A percentile compares a stretch with the other conserved stretches of the same genome.
Evolutionary conservation across 2,113 vertebrate species (phyloP).

Genomic region (Carassius carassius): DNA sequence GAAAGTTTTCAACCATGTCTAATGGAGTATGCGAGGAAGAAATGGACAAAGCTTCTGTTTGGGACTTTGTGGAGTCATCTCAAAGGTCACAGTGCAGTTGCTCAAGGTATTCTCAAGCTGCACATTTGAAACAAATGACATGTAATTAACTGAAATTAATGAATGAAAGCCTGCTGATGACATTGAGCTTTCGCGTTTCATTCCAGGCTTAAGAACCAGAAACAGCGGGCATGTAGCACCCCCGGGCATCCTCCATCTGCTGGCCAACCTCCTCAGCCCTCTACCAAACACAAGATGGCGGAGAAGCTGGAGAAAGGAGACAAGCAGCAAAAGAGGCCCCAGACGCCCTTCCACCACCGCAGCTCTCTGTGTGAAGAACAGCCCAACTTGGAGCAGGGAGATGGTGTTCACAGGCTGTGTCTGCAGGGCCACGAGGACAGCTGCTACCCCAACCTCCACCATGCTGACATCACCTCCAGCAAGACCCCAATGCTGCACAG

Average conservation of each 20-base stretch:
- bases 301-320: slow-evolving; percentile 95
- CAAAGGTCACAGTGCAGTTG: slow-evolving; percentile 91
- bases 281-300: slow-evolving; percentile 91
- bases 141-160: background rate
- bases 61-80: slow-evolving; percentile 93
- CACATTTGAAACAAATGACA: background rate
- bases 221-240: slow-evolving; percentile 84
- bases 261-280: slow-evolving; percentile 82
- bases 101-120: slow-evolving; percentile 77
- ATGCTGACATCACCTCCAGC: slow-evolving; percentile 74
- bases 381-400: slow-evolving; percentile 84
- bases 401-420: slow-evolving; percentile 83
- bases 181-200: background rate
- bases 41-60: slow-evolving; percentile 83
- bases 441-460: slow-evolving; percentile 86
- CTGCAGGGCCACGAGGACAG: slow-evolving; percentile 83
- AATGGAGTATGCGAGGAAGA: slow-evolving; percentile 89
- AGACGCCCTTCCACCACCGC: slow-evolving; percentile 95
- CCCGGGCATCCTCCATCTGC: slow-evolving; percentile 85
- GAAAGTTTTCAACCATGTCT: slow-evolving; percentile 89
- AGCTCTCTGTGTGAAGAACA: slow-evolving; percentile 84
- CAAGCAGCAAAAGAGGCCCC: slow-evolving; percentile 94
- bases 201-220: slow-evolving; percentile 89
- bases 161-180: background rate
- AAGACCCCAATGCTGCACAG: slow-evolving; percentile 87